These are phyloP conservation scores for Enteromius trimaculatus DNA, from an alignment of 2,797 vertebrate genomes.

Conservation along the genomic window DNA sequence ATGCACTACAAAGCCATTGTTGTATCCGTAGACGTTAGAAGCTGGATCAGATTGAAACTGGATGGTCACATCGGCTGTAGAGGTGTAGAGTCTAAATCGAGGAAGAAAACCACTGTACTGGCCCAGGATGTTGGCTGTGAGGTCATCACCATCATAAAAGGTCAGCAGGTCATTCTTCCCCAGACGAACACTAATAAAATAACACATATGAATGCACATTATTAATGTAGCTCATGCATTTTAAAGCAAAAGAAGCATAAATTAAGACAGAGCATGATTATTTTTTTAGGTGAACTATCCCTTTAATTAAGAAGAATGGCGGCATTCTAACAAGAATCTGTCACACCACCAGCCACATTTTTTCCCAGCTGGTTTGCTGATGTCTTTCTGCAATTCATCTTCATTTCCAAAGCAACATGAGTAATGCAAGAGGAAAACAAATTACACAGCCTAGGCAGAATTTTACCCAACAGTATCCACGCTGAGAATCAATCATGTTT, in stretches of 20 bases:
- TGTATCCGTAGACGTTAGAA: slow-evolving; percentile 86
- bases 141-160: slow-evolving; percentile 95
- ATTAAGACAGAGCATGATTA: background rate
- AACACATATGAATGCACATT: background rate
- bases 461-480: slow-evolving; percentile 14
- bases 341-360: slow-evolving; percentile 23
- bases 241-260: background rate
- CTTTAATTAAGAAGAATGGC: slow-evolving; percentile 24
- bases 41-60: slow-evolving; percentile 97
- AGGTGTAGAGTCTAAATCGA: slow-evolving; percentile 92
- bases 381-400: slow-evolving; percentile 37
- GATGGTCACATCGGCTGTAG: slow-evolving; percentile 92
- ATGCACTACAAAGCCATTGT: slow-evolving; percentile 93
- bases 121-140: slow-evolving; percentile 94
- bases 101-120: slow-evolving; percentile 87
- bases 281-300: slow-evolving; percentile 13
- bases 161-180: slow-evolving; percentile 91
- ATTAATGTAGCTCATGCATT: background rate
- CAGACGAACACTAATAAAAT: slow-evolving; percentile 80
- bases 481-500: slow-evolving; percentile 59
- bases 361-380: slow-evolving; percentile 33
- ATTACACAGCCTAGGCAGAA: slow-evolving; percentile 21
- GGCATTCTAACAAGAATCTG: slow-evolving; percentile 13
- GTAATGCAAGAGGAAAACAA: slow-evolving; percentile 28
- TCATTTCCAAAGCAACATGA: slow-evolving; percentile 35